phyloP scores from a whole-genome alignment of 2,113 vertebrate genomes.

The Chrysochloris asiatica region DNA sequence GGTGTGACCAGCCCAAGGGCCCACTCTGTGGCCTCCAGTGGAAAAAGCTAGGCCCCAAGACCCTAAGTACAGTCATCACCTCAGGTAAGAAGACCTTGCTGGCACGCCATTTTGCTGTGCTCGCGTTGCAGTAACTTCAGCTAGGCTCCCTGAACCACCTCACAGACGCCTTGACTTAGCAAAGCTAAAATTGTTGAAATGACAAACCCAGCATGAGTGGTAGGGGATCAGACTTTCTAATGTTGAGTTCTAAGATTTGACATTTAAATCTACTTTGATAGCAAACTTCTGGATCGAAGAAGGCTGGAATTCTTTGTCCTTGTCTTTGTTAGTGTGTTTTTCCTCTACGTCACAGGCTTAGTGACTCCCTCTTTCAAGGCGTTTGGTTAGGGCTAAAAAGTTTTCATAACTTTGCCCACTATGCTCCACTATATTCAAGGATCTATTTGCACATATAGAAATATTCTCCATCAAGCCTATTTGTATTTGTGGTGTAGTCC shows the following conservation, averaged over 20 bases:
- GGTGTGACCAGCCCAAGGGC: constrained; percentile 73
- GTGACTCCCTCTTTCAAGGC: too few relatives aligned
- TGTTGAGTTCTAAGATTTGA: background rate
- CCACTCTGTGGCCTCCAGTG: constrained; percentile 81
- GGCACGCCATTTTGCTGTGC: background rate
- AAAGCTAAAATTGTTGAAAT: background rate
- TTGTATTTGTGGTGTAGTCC: too few relatives aligned
- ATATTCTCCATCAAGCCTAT: too few relatives aligned
- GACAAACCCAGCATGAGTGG: background rate
- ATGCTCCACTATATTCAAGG: too few relatives aligned
- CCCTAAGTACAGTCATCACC: constrained; percentile 76
- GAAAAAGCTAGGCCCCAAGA: constrained; percentile 75
- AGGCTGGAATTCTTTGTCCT: background rate
- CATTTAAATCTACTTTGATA: background rate
- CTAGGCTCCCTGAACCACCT: background rate
- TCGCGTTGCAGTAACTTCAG: too few relatives aligned
- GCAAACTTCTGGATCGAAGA: background rate
- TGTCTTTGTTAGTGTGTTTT: background rate
- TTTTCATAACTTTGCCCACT: too few relatives aligned
- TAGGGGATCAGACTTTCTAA: background rate
- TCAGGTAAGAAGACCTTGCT: constrained; percentile 79
- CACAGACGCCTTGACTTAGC: background rate
- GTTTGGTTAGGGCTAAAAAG: too few relatives aligned
- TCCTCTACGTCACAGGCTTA: too few relatives aligned
- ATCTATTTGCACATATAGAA: too few relatives aligned